Evolutionary conservation across 2,113 vertebrate species (phyloP).

Genomic region (Hippocampus comes): DNA sequence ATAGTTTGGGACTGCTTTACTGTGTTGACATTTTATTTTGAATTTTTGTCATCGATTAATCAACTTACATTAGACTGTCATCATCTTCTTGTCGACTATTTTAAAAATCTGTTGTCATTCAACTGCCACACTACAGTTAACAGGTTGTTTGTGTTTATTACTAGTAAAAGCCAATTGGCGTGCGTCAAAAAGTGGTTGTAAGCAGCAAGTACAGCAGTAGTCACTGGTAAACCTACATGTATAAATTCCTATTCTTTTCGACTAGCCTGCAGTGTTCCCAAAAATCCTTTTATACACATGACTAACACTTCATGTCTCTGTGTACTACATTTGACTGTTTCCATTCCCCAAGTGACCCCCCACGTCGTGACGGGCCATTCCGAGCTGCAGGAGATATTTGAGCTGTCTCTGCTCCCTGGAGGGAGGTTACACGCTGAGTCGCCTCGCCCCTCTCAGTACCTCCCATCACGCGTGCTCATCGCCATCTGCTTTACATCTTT

Average conservation of each 20-base stretch:
- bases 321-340: constrained; percentile 8
- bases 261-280: neutral
- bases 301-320: neutral
- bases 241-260: neutral
- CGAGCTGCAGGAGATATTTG: constrained; percentile 70
- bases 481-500: constrained; percentile 54
- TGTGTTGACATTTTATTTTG: too few relatives aligned
- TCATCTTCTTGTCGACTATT: too few relatives aligned
- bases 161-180: too few relatives aligned
- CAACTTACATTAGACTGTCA: too few relatives aligned
- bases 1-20: neutral
- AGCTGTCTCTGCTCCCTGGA: constrained; percentile 64
- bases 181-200: too few relatives aligned
- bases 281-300: neutral
- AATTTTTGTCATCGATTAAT: too few relatives aligned
- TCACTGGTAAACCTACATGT: too few relatives aligned
- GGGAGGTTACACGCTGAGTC: constrained; percentile 42
- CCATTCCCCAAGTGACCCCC: constrained; percentile 56
- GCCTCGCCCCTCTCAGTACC: constrained; percentile 4
- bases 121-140: too few relatives aligned
- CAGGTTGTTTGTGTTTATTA: too few relatives aligned
- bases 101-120: too few relatives aligned
- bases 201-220: too few relatives aligned
- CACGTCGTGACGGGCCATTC: constrained; percentile 46
- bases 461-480: constrained; percentile 40